A percentile compares a stretch with the other conserved stretches of the same genome.
Conservation (phyloP, 2,797 vertebrate species). For the Pseudochirops corinnae region DNA sequence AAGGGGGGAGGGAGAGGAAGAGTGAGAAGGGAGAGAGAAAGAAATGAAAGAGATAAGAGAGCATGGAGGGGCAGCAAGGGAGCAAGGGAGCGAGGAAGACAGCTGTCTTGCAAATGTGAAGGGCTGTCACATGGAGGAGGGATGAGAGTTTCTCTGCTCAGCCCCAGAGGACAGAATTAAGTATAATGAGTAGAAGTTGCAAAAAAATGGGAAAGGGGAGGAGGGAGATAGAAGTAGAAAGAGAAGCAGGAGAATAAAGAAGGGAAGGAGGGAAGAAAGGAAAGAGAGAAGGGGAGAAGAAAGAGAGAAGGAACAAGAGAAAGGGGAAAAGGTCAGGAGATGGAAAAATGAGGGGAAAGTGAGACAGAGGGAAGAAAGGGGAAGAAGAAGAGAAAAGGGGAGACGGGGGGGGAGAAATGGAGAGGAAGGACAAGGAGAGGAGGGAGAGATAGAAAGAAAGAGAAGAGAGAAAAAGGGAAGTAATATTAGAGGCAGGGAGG, state of each 20-base stretch:
- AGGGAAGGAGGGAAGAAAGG: background rate
- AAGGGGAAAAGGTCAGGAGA: too few species aligned
- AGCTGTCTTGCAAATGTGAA: background rate
- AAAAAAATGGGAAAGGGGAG: background rate
- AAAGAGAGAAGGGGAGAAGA: too few species aligned
- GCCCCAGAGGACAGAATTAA: background rate
- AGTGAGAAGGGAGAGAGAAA: background rate
- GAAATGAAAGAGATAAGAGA: background rate
- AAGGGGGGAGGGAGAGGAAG: fast-evolving
- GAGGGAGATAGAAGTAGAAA: background rate
- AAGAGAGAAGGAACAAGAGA: too few species aligned
- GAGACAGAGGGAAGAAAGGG: too few species aligned
- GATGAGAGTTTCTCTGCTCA: background rate
- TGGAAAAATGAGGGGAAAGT: background rate
- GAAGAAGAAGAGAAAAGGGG: too few species aligned
- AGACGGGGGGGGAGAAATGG: too few species aligned
- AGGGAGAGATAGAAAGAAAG: too few species aligned
- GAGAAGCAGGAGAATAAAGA: background rate
- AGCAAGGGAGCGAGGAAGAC: background rate
- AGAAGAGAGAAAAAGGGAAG: too few species aligned
- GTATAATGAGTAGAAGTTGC: background rate
- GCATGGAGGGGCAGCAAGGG: background rate
- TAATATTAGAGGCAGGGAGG: background rate
- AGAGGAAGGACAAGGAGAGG: background rate
- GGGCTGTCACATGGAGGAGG: background rate